These are phyloP conservation scores for Halcyon badia DNA, from an alignment of 2,797 vertebrate species.

Conservation along the genomic window DNA sequence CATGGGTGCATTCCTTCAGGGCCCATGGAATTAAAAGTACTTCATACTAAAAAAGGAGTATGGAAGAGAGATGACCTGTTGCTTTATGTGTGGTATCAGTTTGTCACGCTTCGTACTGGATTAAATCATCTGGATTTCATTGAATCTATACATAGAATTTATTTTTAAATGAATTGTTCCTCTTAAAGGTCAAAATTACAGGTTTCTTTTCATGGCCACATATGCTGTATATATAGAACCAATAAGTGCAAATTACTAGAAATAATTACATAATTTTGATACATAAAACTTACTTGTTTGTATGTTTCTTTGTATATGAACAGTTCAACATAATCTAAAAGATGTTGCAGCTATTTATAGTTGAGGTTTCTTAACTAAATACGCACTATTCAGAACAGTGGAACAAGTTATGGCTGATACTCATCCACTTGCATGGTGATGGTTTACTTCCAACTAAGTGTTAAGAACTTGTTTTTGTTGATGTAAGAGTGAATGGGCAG, in stretches of 20 bases:
- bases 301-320: background rate
- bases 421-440: background rate
- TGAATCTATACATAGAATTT: background rate
- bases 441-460: background rate
- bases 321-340: background rate
- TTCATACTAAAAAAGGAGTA: background rate
- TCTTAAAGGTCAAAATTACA: background rate
- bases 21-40: background rate
- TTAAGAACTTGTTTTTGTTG: background rate
- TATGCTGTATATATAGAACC: background rate
- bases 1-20: no score
- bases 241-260: background rate
- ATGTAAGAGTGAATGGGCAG: background rate
- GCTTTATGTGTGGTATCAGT: background rate
- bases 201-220: background rate
- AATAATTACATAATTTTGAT: background rate
- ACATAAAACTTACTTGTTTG: background rate
- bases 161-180: background rate
- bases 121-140: background rate
- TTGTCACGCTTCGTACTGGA: background rate
- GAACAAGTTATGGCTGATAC: background rate
- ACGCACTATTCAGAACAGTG: constrained; percentile 1
- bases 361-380: background rate
- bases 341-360: background rate
- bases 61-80: background rate